phyloP scores from a whole-genome alignment of 2,888 invertebrate species.

The Drosophila tripunctata region DNA sequence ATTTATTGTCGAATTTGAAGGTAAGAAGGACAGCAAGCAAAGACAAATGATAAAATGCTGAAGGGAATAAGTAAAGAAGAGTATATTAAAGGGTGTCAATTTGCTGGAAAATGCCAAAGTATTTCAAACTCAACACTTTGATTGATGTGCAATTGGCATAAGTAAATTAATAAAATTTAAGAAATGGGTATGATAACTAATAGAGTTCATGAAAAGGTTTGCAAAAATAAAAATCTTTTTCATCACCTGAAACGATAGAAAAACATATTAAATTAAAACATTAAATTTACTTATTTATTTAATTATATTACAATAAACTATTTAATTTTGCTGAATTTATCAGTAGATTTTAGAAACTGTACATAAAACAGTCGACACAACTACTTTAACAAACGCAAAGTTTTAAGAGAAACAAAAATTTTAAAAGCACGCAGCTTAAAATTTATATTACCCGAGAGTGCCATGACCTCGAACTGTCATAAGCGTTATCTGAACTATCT shows the following conservation, averaged over 20 bases:
- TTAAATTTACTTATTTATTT: too few relatives aligned
- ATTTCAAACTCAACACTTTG: background rate
- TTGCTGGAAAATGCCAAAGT: background rate
- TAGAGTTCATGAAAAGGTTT: too few relatives aligned
- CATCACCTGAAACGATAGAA: too few relatives aligned
- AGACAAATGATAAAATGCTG: conserved; percentile 27
- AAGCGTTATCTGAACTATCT: conserved; percentile 57
- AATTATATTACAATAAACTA: too few relatives aligned
- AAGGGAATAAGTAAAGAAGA: background rate
- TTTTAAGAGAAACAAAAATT: background rate
- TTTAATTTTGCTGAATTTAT: too few relatives aligned
- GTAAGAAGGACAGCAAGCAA: conserved; percentile 6
- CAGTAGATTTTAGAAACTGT: too few relatives aligned
- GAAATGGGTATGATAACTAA: too few relatives aligned
- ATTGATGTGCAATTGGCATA: background rate
- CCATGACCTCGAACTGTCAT: conserved; percentile 34
- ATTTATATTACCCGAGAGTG: conserved; percentile 52
- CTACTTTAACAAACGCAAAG: too few relatives aligned
- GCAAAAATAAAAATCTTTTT: too few relatives aligned
- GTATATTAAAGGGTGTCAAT: background rate
- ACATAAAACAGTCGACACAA: background rate
- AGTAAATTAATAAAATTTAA: background rate
- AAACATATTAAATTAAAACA: too few relatives aligned
- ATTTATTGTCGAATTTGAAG: conserved; percentile 34
- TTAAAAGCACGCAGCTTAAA: background rate